Evolutionary conservation across 2,888 invertebrate species (phyloP).

Genomic region (Chymomyza fuscimana): DNA sequence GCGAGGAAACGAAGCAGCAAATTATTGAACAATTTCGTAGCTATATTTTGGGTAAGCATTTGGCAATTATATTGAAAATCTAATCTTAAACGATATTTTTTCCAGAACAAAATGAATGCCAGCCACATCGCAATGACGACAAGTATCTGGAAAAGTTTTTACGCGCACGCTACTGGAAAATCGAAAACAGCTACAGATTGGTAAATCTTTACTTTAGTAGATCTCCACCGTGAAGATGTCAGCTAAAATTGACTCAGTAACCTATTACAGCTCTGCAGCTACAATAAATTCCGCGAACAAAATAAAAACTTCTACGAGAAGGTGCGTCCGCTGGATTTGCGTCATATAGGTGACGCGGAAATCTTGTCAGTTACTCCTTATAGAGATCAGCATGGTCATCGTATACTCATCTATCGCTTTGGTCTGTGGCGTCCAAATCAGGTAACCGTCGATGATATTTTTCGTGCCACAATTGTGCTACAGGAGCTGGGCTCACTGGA

Average conservation of each 20-base stretch:
- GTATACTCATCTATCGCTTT: constrained; percentile 85
- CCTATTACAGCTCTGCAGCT: constrained; percentile 83
- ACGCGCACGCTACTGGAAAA: constrained; percentile 86
- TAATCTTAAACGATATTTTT: constrained; percentile 17
- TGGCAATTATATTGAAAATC: background rate
- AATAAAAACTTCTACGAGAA: constrained; percentile 85
- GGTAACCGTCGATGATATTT: constrained; percentile 85
- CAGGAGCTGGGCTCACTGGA: constrained; percentile 88
- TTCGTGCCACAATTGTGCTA: constrained; percentile 85
- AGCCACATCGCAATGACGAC: constrained; percentile 88
- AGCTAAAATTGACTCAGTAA: background rate
- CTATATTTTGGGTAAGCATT: constrained; percentile 85
- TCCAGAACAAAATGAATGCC: constrained; percentile 87
- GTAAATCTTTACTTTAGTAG: constrained; percentile 80
- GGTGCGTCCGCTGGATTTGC: constrained; percentile 84
- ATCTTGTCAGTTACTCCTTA: constrained; percentile 88
- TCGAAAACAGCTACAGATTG: constrained; percentile 87
- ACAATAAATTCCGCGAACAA: constrained; percentile 87
- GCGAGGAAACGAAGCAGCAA: constrained; percentile 84
- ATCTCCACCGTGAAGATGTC: background rate
- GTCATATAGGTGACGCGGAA: constrained; percentile 84
- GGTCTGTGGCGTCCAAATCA: constrained; percentile 88
- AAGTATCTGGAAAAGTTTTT: constrained; percentile 87
- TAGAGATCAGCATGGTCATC: constrained; percentile 86
- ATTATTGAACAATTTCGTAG: constrained; percentile 87